phyloP scores from a whole-genome alignment of 2,888 invertebrate species.

The Exocentrus adspersus region DNA sequence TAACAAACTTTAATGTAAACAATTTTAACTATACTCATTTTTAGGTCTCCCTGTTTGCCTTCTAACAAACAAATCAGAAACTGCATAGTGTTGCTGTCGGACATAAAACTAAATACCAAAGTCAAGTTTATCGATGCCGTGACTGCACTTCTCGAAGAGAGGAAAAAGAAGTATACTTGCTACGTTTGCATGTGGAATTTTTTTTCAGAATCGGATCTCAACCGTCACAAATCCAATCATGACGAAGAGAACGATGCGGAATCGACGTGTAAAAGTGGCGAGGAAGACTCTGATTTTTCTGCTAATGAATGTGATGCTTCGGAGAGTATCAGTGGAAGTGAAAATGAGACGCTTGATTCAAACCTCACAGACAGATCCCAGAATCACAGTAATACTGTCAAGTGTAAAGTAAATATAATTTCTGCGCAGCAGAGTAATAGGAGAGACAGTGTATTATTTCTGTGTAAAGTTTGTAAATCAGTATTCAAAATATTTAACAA shows the following conservation, averaged over 20 bases:
- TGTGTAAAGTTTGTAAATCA: neutral
- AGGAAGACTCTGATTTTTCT: conserved; percentile 11
- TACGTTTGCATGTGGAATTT: conserved; percentile 18
- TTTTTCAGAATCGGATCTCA: neutral
- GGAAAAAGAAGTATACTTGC: conserved; percentile 13
- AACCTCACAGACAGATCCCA: too few relatives aligned
- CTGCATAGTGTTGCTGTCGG: neutral
- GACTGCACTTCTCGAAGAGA: neutral
- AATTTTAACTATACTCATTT: neutral
- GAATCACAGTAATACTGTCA: too few relatives aligned
- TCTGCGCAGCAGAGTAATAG: too few relatives aligned
- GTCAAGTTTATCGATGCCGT: neutral
- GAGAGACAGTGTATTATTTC: too few relatives aligned
- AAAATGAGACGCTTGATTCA: too few relatives aligned
- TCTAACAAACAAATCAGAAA: neutral
- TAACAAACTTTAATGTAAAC: too few relatives aligned
- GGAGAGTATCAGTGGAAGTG: too few relatives aligned
- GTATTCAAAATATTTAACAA: neutral
- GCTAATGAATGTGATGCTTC: neutral
- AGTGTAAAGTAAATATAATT: neutral
- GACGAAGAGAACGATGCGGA: neutral
- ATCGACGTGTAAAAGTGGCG: neutral
- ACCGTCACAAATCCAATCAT: neutral
- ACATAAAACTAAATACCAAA: neutral
- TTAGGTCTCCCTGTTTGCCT: conserved; percentile 1